These are phyloP conservation scores for Drosophila stalkeri DNA, from an alignment of 2,888 invertebrate genomes.

Conservation along the genomic window DNA sequence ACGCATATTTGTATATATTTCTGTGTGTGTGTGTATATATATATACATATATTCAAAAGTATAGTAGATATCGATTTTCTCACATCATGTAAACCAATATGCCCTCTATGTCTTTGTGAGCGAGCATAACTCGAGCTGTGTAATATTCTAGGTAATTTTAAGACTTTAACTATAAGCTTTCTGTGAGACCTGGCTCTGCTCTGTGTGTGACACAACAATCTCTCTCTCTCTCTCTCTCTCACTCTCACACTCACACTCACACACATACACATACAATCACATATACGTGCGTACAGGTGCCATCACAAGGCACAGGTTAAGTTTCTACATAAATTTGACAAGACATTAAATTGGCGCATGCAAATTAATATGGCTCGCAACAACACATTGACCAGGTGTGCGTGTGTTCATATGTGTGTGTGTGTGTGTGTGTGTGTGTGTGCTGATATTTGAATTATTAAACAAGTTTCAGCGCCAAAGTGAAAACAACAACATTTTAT, in stretches of 20 bases:
- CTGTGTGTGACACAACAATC: neutral
- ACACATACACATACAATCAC: too few species aligned
- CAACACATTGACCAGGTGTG: conserved; percentile 4
- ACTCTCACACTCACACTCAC: neutral
- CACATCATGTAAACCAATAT: neutral
- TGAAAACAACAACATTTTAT: conserved; percentile 71
- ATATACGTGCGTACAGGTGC: conserved; percentile 4
- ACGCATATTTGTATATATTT: neutral
- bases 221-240: too few species aligned
- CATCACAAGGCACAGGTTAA: conserved; percentile 23
- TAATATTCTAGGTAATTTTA: neutral
- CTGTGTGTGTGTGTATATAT: neutral
- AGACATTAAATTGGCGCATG: conserved; percentile 54
- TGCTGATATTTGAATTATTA: conserved; percentile 70
- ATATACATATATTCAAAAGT: neutral
- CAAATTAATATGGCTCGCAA: conserved; percentile 48
- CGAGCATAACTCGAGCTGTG: neutral
- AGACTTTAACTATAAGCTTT: neutral
- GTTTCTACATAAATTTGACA: conserved; percentile 46
- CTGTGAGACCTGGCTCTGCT: neutral
- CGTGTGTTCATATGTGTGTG: neutral
- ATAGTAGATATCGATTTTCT: neutral
- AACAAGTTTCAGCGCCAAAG: conserved; percentile 67
- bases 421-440: conserved; percentile 5
- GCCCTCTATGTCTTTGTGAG: neutral